Percentiles rank a stretch among this genome's conserved stretches.
These are phyloP conservation scores for Acanthaster planci DNA, from an alignment of 35 echinoderm and acorn worm species.

Conservation along the genomic window DNA sequence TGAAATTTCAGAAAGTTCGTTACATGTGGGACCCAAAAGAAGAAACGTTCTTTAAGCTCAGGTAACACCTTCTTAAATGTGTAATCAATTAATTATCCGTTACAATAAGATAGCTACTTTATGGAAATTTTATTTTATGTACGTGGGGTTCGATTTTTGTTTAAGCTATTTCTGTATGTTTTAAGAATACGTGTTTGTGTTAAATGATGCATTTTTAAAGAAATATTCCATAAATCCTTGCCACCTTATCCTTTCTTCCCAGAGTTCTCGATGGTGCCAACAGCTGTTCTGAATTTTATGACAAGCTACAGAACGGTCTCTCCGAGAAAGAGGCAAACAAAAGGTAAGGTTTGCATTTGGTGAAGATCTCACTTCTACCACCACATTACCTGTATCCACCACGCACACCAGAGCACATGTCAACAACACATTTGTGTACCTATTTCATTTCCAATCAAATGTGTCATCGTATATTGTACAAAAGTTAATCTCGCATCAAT, in stretches of 20 bases:
- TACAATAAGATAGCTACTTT: too few species aligned
- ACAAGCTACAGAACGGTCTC: constrained; percentile 29
- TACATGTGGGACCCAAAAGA: constrained; percentile 60
- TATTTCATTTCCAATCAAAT: neutral
- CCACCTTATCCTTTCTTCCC: neutral
- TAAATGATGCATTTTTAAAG: too few species aligned
- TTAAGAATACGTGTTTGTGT: too few species aligned
- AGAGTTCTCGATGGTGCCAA: constrained; percentile 45
- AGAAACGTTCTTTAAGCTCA: constrained; percentile 47
- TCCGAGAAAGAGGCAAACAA: constrained; percentile 23
- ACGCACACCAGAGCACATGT: too few species aligned
- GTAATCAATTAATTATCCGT: too few species aligned
- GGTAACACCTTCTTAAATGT: constrained; percentile 26
- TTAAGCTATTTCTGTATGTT: too few species aligned
- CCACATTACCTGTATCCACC: neutral
- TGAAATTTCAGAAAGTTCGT: constrained; percentile 54
- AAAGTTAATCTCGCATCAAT: too few species aligned
- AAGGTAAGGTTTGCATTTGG: constrained; percentile 5
- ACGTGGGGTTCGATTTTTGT: too few species aligned
- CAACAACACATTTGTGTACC: neutral
- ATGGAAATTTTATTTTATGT: too few species aligned
- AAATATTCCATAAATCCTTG: too few species aligned
- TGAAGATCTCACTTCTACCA: neutral
- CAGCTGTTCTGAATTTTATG: constrained; percentile 49
- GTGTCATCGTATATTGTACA: neutral